Evolutionary conservation across 2,797 vertebrate species (phyloP).

Genomic region (Phataginus tricuspis): DNA sequence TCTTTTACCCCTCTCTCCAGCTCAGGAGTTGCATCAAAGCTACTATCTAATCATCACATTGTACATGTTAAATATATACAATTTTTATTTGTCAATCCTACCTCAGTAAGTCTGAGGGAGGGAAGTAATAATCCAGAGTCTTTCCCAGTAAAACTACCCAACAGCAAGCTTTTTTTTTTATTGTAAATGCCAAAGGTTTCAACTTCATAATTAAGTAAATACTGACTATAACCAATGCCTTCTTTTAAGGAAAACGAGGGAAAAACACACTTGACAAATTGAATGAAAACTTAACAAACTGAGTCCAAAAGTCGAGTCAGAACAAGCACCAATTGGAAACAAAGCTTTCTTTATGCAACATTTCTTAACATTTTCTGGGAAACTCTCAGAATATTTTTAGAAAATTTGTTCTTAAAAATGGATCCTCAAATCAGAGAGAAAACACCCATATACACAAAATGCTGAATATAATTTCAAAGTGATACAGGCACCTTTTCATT

Average conservation of each 20-base stretch:
- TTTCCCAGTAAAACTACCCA: not conserved
- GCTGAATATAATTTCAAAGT: not conserved
- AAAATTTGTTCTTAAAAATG: not conserved
- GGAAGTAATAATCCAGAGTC: not conserved
- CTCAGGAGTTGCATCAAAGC: not conserved
- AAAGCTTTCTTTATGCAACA: not conserved
- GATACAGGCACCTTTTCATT: not conserved
- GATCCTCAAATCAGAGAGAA: not conserved
- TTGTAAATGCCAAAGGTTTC: not conserved
- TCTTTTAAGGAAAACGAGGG: slow-evolving; percentile 3
- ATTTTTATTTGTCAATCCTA: not conserved
- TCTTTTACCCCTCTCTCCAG: not conserved
- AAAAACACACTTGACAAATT: not conserved
- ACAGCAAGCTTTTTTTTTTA: not conserved
- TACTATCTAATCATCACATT: not conserved
- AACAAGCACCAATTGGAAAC: not conserved
- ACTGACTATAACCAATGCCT: not conserved
- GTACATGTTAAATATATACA: not conserved
- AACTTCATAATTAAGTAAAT: slow-evolving; percentile 20
- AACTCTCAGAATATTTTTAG: not conserved
- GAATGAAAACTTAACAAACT: not conserved
- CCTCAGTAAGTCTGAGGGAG: not conserved
- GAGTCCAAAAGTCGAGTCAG: not conserved
- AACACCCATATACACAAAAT: not conserved
- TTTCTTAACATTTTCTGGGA: not conserved